Conservation (phyloP, 2,113 vertebrate genomes). For the Solea solea region DNA sequence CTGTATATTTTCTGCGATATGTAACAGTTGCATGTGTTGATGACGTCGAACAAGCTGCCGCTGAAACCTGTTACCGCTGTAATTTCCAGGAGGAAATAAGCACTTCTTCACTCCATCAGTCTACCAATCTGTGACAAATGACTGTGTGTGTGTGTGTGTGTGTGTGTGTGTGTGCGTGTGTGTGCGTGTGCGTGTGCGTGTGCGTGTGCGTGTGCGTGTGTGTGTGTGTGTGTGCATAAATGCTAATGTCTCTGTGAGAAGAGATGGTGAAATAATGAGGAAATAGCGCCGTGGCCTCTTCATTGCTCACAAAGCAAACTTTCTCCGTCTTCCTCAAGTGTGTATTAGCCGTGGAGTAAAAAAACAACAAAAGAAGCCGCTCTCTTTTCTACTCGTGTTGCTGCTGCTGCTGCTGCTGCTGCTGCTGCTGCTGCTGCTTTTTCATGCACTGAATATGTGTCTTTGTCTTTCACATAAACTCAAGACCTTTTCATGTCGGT, state of each 20-base stretch:
- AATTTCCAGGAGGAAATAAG: conserved; percentile 59
- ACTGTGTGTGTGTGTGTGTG: conserved; percentile 40
- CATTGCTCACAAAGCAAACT: conserved; percentile 79
- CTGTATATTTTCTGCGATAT: no score
- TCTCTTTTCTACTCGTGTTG: conserved; percentile 21
- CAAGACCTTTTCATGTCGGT: conserved; percentile 15
- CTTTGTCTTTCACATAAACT: conserved; percentile 59
- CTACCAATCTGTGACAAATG: conserved; percentile 51
- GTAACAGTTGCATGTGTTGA: no score
- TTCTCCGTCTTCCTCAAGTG: conserved; percentile 33
- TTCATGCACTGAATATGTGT: conserved; percentile 44
- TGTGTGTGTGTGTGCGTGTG: conserved; percentile 46
- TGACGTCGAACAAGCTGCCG: background rate
- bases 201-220: conserved; percentile 47
- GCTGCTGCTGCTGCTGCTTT: conserved; percentile 16
- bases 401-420: no score
- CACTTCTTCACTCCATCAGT: conserved; percentile 62
- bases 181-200: conserved; percentile 47
- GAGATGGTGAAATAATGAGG: conserved; percentile 89
- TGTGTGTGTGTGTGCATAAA: conserved; percentile 53
- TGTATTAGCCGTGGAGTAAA: conserved; percentile 5
- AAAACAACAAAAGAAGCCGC: conserved; percentile 35
- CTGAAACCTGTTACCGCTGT: conserved; percentile 41
- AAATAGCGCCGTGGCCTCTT: conserved; percentile 81
- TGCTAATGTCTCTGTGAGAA: conserved; percentile 40